These are phyloP conservation scores for Tenthredo distinguenda DNA, from an alignment of 2,888 invertebrate genomes.

Conservation along the genomic window DNA sequence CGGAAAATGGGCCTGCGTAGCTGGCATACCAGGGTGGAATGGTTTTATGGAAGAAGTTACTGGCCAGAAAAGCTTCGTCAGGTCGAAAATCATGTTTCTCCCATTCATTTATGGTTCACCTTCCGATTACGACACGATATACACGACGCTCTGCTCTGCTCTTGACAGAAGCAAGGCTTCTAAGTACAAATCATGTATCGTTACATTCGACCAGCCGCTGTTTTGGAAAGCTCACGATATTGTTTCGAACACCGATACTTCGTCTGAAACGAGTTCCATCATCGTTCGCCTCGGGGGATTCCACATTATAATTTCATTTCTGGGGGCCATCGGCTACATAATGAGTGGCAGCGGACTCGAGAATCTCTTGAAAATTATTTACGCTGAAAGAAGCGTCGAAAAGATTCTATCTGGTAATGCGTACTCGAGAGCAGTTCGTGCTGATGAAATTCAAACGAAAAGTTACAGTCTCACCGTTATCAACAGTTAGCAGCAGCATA, in stretches of 20 bases:
- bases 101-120: constrained; percentile 25
- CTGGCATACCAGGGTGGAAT: constrained; percentile 15
- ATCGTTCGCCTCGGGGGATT: constrained; percentile 61
- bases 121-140: constrained; percentile 34
- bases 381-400: constrained; percentile 60
- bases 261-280: not conserved
- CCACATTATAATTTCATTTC: constrained; percentile 61
- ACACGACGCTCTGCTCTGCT: constrained; percentile 18
- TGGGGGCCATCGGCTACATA: constrained; percentile 60
- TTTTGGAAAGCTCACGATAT: constrained; percentile 35
- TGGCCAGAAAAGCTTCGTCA: not conserved
- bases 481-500: constrained; percentile 53
- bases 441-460: constrained; percentile 55
- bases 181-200: not conserved
- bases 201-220: constrained; percentile 32
- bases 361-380: constrained; percentile 60
- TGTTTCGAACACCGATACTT: not conserved
- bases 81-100: not conserved
- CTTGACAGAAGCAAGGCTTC: not conserved
- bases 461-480: constrained; percentile 47
- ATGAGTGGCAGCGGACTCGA: constrained; percentile 65
- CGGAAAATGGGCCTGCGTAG: constrained; percentile 29
- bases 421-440: constrained; percentile 63
- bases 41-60: constrained; percentile 41
- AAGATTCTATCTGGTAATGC: constrained; percentile 65